A percentile compares a stretch with the other conserved stretches of the same genome.
Evolutionary conservation across 2,113 vertebrate species (phyloP).

Genomic region (Hystrix cristata): DNA sequence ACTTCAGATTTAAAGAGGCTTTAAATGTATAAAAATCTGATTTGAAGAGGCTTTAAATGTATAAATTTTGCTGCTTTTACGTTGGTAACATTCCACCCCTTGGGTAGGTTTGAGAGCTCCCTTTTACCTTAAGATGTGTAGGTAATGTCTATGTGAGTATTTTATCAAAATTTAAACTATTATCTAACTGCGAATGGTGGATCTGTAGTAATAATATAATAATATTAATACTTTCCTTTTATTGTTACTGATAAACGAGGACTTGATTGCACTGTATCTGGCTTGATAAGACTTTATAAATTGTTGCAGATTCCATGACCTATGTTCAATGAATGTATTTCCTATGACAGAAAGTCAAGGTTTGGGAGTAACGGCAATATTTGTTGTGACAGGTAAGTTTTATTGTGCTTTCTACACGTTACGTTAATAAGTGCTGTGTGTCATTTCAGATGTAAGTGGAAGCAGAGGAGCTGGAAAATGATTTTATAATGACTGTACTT

Average conservation of each 20-base stretch:
- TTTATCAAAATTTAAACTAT: not conserved
- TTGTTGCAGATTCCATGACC: not conserved
- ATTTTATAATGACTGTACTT: not conserved
- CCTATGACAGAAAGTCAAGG: not conserved
- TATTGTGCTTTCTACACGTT: not conserved
- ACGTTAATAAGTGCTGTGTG: not conserved
- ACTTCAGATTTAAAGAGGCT: too few relatives aligned
- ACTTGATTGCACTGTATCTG: not conserved
- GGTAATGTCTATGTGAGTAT: not conserved
- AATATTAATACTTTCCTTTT: not conserved
- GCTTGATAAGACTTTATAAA: slow-evolving; percentile 32
- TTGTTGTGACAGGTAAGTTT: slow-evolving; percentile 40
- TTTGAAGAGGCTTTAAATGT: too few relatives aligned
- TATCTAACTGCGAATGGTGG: not conserved
- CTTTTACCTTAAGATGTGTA: slow-evolving; percentile 2
- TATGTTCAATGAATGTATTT: not conserved
- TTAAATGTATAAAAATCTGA: too few relatives aligned
- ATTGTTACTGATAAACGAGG: not conserved
- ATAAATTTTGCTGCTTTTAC: not conserved
- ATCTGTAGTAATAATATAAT: not conserved
- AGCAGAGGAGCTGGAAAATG: slow-evolving; percentile 17
- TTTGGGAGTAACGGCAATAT: not conserved
- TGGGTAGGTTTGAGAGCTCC: not conserved
- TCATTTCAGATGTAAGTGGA: slow-evolving; percentile 54
- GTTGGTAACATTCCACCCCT: not conserved